Conservation (phyloP, 2,797 vertebrate species). For the Chiroxiphia lanceolata region DNA sequence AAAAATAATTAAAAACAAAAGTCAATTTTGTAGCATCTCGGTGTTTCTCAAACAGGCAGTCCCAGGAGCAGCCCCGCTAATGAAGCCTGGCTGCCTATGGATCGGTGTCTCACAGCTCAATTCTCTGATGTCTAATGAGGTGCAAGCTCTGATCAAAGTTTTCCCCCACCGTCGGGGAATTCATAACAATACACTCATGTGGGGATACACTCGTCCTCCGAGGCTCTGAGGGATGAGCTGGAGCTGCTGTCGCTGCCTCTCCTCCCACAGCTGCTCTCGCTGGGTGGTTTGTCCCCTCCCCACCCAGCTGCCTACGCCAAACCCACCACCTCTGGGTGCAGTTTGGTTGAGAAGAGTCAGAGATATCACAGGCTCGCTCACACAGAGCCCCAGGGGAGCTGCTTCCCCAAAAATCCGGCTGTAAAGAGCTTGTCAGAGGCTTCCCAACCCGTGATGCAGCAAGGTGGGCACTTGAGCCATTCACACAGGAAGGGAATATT, state of each 20-base stretch:
- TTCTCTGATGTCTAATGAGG: constrained; percentile 62
- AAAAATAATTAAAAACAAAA: constrained; percentile 63
- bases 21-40: not conserved
- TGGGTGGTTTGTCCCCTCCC: not conserved
- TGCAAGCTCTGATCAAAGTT: constrained; percentile 61
- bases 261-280: not conserved
- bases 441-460: not conserved
- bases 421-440: not conserved
- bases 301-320: not conserved
- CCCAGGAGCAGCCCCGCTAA: constrained; percentile 36
- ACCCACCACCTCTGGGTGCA: not conserved
- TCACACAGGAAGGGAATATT: rapidly evolving
- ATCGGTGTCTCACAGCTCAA: constrained; percentile 53
- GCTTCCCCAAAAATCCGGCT: not conserved
- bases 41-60: not conserved
- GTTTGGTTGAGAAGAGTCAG: not conserved
- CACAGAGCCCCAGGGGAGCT: not conserved
- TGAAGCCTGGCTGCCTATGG: constrained; percentile 55
- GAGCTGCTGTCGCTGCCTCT: not conserved
- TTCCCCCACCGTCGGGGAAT: not conserved
- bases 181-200: not conserved
- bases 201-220: not conserved
- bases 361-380: rapidly evolving
- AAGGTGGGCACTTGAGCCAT: rapidly evolving
- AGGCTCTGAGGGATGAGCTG: not conserved